phyloP scores from a whole-genome alignment of 2,797 vertebrate species.

The Saxicola maurus region DNA sequence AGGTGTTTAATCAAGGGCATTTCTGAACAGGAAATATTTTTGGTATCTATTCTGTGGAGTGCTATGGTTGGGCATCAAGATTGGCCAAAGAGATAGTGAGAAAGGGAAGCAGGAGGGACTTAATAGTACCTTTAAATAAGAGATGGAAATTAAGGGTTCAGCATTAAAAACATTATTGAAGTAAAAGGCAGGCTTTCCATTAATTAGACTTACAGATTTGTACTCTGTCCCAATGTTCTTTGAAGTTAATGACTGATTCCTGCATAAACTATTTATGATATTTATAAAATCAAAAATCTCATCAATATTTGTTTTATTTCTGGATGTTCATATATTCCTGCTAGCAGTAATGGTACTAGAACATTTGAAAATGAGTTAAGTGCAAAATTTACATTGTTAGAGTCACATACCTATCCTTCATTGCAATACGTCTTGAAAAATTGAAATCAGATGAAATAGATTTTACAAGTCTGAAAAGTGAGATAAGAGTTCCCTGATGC shows the following conservation, averaged over 20 bases:
- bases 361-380: not conserved
- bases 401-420: not conserved
- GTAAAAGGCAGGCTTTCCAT: not conserved
- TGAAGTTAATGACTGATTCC: not conserved
- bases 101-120: not conserved
- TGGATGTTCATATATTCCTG: not conserved
- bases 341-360: not conserved
- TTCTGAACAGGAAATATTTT: not conserved
- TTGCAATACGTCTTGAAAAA: not conserved
- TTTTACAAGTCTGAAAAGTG: not conserved
- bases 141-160: not conserved
- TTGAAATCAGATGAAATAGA: not conserved
- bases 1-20: rapidly evolving
- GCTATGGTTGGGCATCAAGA: not conserved
- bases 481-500: not conserved
- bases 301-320: not conserved
- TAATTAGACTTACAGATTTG: not conserved
- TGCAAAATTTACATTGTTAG: not conserved
- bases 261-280: not conserved
- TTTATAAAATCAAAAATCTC: not conserved
- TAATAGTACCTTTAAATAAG: not conserved
- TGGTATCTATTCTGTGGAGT: not conserved
- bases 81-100: not conserved
- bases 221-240: not conserved
- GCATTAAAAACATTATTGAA: not conserved